Conservation (phyloP, 1,140 invertebrate species). For the Drusus annulatus region DNA sequence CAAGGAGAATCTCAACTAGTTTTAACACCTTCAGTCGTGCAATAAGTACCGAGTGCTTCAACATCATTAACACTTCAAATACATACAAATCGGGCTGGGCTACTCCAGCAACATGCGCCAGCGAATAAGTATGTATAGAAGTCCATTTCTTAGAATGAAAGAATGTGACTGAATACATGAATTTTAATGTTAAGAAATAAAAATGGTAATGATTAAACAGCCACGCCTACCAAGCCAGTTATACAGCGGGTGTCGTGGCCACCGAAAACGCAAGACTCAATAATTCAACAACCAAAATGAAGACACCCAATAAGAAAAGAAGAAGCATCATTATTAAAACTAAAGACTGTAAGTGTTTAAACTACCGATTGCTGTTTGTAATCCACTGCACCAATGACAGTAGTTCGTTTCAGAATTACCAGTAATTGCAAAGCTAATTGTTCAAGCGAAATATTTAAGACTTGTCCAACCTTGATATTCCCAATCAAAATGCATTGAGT, state of each 20-base stretch:
- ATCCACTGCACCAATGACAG: too few relatives aligned
- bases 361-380: too few relatives aligned
- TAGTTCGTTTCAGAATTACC: not conserved
- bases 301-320: too few relatives aligned
- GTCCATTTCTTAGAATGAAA: slow-evolving; percentile 35
- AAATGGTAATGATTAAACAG: slow-evolving; percentile 27
- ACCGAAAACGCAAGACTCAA: not conserved
- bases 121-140: slow-evolving; percentile 21
- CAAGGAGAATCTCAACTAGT: slow-evolving; percentile 14
- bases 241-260: slow-evolving; percentile 2
- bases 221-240: slow-evolving; percentile 18
- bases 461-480: slow-evolving; percentile 15
- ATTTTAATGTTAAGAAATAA: slow-evolving; percentile 43
- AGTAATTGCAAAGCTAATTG: not conserved
- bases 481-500: slow-evolving; percentile 16
- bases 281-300: too few relatives aligned
- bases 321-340: too few relatives aligned
- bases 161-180: slow-evolving; percentile 40
- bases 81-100: slow-evolving; percentile 33
- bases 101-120: slow-evolving; percentile 20
- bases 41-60: slow-evolving; percentile 8
- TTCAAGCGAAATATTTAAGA: slow-evolving; percentile 9
- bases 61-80: slow-evolving; percentile 36
- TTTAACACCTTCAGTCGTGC: slow-evolving; percentile 17
- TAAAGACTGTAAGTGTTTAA: too few relatives aligned